These are phyloP conservation scores for Muscidifurax raptorellus DNA, from an alignment of 1,140 invertebrate species.

Conservation along the genomic window DNA sequence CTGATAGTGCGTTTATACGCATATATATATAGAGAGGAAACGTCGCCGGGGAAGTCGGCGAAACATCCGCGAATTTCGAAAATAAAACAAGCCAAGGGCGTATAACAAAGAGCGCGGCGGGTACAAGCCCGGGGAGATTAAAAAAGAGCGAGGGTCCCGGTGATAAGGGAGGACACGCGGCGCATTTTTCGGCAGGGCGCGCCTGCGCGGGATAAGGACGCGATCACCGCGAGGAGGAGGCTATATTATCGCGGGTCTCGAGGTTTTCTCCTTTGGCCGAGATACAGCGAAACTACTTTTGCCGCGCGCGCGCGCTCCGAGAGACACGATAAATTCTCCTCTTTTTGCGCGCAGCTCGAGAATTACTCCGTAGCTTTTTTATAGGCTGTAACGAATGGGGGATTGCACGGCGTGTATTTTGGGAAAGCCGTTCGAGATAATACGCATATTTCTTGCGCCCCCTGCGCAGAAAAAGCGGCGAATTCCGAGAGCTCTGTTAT, in stretches of 20 bases:
- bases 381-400: background rate
- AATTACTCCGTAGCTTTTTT: background rate
- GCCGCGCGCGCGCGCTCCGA: background rate
- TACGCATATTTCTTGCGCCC: background rate
- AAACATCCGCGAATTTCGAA: slow-evolving; percentile 22
- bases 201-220: slow-evolving; percentile 21
- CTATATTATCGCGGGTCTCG: slow-evolving; percentile 19
- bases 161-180: slow-evolving; percentile 27
- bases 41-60: background rate
- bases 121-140: slow-evolving; percentile 31
- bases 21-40: background rate
- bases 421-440: background rate
- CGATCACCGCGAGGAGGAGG: background rate
- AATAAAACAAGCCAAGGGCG: slow-evolving; percentile 1
- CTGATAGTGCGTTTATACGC: too few species aligned
- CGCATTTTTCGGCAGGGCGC: slow-evolving; percentile 22
- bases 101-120: background rate
- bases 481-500: too few species aligned
- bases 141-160: slow-evolving; percentile 22
- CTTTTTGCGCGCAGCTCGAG: background rate
- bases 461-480: too few species aligned
- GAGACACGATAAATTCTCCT: slow-evolving; percentile 18
- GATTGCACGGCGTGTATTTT: background rate
- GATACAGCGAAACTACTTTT: slow-evolving; percentile 37
- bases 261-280: background rate